Evolutionary conservation across 2,113 vertebrate genomes (phyloP), one percentile per base, ranked within the genome.

Genomic region (Anoura caudifer): DNA sequence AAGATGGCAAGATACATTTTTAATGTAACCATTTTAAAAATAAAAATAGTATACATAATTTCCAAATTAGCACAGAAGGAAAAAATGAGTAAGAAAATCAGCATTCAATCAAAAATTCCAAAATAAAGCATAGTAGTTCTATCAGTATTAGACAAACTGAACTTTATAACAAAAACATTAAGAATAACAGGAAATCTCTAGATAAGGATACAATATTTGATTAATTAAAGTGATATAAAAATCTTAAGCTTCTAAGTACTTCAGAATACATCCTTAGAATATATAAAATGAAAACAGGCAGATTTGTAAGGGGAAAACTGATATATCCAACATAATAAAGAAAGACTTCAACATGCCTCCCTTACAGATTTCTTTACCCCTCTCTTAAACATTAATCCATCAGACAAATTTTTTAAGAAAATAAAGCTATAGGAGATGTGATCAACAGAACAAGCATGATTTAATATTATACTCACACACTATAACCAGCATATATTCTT

Each of bases 181-280:
- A 91, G 88, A 47, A 94, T 75, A 82, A 94, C 89, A 92, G 52
- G 91, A 96, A 93, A 89, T 79, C 31, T 72, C 20, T 75, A 28
- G n/a, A 65, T 54, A 97, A 90, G 26, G 7, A 72, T 88, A 85
- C 89, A 93, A 91, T 59, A 0, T 31, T 86, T 52, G 80, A 41
- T 94, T 89, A 88, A 84, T 70, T 79, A 83, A 3, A 89, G 8
- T 80, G 15, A 41, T 17, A 75, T 15, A 56, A 96, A 95, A 96
- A 87, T 45, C 47, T 17, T 85, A 93, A 88, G 4, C 28, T 89
- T 91, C 36, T 50, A 82, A 50, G 70, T 5, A 56, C 33, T 88
- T 96, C 61, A 94, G 67, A 86, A 95, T 87, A 88, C 54, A 65
- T 16, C 52, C 43, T 91, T 47, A 73, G 52, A 77, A 95, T 50